phyloP scores from a whole-genome alignment of 2,888 invertebrate genomes.

The Drosophila siamana region DNA sequence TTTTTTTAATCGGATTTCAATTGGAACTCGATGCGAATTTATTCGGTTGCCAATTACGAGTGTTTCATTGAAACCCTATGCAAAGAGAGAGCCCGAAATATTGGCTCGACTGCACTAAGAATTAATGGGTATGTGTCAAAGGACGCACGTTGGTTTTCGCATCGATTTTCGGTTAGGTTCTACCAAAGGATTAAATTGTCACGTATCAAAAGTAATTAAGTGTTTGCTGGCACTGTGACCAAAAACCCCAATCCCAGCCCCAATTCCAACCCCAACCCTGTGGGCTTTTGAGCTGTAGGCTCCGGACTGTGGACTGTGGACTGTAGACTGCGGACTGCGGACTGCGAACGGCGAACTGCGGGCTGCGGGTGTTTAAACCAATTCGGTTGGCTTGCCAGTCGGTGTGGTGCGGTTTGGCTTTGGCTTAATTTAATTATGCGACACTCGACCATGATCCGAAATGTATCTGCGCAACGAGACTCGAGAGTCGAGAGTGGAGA shows the following conservation, averaged over 20 bases:
- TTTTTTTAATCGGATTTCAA: constrained; percentile 3
- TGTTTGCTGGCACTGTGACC: constrained; percentile 47
- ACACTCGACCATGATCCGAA: constrained; percentile 35
- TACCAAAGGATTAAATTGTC: constrained; percentile 66
- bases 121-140: constrained; percentile 15
- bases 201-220: constrained; percentile 73
- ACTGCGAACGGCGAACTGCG: no score
- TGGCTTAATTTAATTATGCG: constrained; percentile 65
- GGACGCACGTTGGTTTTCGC: constrained; percentile 31
- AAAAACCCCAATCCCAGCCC: constrained; percentile 18
- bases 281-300: background rate
- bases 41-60: background rate
- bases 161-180: constrained; percentile 48
- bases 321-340: constrained; percentile 10
- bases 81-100: constrained; percentile 16
- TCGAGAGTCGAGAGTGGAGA: background rate
- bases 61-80: background rate
- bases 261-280: constrained; percentile 16
- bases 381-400: constrained; percentile 45
- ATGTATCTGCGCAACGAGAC: constrained; percentile 31
- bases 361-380: constrained; percentile 41
- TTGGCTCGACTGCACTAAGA: constrained; percentile 12
- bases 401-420: constrained; percentile 46
- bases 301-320: background rate
- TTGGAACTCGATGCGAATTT: background rate